phyloP scores from a whole-genome alignment of 2,797 vertebrate genomes.

The Macropodus opercularis region DNA sequence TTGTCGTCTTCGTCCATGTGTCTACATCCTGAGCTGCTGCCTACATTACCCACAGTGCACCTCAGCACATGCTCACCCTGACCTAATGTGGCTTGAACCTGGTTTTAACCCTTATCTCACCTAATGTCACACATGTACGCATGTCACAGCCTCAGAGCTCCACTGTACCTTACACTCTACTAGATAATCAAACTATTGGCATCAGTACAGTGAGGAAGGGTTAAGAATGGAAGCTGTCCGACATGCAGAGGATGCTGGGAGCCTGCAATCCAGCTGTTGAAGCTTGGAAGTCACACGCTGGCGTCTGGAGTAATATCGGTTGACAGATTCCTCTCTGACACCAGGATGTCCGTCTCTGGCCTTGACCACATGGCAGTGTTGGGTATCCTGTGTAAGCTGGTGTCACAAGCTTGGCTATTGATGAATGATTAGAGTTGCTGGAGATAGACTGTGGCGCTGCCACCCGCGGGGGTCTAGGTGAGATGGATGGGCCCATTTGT shows the following conservation, averaged over 20 bases:
- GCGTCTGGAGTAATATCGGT: constrained; percentile 66
- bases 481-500: constrained; percentile 78
- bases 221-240: not conserved
- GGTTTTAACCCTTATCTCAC: not conserved
- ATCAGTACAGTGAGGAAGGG: constrained; percentile 23
- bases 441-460: constrained; percentile 59
- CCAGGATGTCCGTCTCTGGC: constrained; percentile 73
- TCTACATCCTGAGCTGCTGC: not conserved
- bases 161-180: too few relatives aligned
- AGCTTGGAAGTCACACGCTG: constrained; percentile 36
- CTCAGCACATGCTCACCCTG: not conserved
- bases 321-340: constrained; percentile 70
- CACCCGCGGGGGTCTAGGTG: constrained; percentile 63
- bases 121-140: too few relatives aligned
- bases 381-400: constrained; percentile 59
- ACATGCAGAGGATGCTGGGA: constrained; percentile 24
- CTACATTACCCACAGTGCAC: not conserved
- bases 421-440: constrained; percentile 76
- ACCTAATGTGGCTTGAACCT: not conserved
- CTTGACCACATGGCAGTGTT: constrained; percentile 68
- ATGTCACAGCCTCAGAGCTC: too few relatives aligned
- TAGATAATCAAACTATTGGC: too few relatives aligned
- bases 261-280: constrained; percentile 56
- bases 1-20: too few relatives aligned
- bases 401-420: constrained; percentile 72